Percentiles rank a stretch among this genome's conserved stretches.
Evolutionary conservation across 2,888 invertebrate species (phyloP).

Genomic region (Nematopogon swammerdamellus): DNA sequence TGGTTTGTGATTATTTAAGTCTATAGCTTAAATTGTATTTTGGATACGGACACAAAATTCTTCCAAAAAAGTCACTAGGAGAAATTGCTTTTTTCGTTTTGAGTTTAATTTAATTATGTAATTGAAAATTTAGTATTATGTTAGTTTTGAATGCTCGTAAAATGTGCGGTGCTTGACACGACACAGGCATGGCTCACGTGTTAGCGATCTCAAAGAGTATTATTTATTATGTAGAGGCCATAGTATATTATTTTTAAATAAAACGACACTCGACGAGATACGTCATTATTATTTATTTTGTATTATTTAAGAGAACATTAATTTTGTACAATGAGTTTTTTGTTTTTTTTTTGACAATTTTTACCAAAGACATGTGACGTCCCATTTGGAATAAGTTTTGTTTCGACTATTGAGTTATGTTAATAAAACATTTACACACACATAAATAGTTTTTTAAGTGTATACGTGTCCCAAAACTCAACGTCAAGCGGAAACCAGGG

Average conservation of each 20-base stretch:
- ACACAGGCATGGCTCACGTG: constrained; percentile 10
- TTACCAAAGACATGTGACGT: background rate
- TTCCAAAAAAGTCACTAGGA: background rate
- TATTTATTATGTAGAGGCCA: constrained; percentile 53
- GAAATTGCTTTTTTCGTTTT: background rate
- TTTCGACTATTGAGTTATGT: background rate
- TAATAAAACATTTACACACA: background rate
- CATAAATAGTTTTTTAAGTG: background rate
- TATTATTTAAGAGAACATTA: background rate
- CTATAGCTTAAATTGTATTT: background rate
- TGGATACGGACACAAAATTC: background rate
- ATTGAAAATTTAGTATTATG: background rate
- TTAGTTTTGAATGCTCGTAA: background rate
- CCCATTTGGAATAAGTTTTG: background rate
- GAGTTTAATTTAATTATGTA: background rate
- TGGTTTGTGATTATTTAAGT: background rate
- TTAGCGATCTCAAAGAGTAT: constrained; percentile 55
- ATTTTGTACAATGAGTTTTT: background rate
- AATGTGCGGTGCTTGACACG: background rate
- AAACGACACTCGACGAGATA: constrained; percentile 27
- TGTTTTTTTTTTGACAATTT: background rate
- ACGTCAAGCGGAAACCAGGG: too few species aligned
- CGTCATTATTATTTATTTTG: background rate
- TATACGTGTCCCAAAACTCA: background rate
- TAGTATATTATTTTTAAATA: constrained; percentile 43